These are phyloP conservation scores for Pungitius pungitius DNA, from an alignment of 2,113 vertebrate genomes.

Conservation along the genomic window DNA sequence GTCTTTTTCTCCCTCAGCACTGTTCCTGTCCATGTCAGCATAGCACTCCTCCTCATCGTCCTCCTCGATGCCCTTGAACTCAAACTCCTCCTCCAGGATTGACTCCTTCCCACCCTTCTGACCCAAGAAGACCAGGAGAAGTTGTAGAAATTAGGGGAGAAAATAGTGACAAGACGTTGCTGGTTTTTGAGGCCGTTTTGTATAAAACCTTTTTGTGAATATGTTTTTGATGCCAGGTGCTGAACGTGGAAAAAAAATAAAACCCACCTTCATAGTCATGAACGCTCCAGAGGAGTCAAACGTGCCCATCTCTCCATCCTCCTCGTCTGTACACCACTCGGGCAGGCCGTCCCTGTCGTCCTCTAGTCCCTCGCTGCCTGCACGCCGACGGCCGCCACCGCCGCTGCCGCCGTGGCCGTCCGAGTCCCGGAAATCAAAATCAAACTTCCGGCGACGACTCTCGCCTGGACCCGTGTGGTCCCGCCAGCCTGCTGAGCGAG, in stretches of 20 bases:
- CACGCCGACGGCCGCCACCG: slow-evolving; percentile 77
- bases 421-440: slow-evolving; percentile 88
- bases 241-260: background rate
- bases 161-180: background rate
- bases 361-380: slow-evolving; percentile 84
- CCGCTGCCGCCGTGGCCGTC: slow-evolving; percentile 49
- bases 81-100: slow-evolving; percentile 87
- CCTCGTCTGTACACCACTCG: slow-evolving; percentile 92
- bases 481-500: slow-evolving; percentile 92
- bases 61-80: slow-evolving; percentile 88
- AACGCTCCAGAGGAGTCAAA: slow-evolving; percentile 93
- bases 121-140: background rate
- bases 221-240: background rate
- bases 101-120: slow-evolving; percentile 89
- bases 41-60: slow-evolving; percentile 82
- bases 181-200: background rate
- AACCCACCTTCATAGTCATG: slow-evolving; percentile 86
- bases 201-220: background rate
- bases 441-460: slow-evolving; percentile 87
- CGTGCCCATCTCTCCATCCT: slow-evolving; percentile 91
- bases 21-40: slow-evolving; percentile 49
- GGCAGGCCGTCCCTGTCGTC: slow-evolving; percentile 90
- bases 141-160: background rate
- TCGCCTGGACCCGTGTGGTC: slow-evolving; percentile 81
- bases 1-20: slow-evolving; percentile 71